These are phyloP conservation scores for Homarus gammarus DNA, from an alignment of 2,888 invertebrate genomes.

Conservation along the genomic window DNA sequence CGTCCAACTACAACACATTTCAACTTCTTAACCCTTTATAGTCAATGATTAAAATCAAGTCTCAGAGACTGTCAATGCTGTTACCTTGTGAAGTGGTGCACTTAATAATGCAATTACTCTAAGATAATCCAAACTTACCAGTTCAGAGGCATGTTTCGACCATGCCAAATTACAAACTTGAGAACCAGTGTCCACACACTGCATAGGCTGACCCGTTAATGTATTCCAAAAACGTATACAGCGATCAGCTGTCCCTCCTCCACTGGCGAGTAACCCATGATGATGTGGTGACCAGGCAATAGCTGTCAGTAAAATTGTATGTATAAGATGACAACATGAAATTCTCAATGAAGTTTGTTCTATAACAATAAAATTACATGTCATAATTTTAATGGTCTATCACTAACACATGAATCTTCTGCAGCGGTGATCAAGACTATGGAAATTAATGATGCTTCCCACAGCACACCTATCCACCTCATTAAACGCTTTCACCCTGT, in stretches of 20 bases:
- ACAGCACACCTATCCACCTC: too few relatives aligned
- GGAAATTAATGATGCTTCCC: too few relatives aligned
- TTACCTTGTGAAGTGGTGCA: too few relatives aligned
- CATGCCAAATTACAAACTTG: conserved; percentile 95
- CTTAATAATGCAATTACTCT: too few relatives aligned
- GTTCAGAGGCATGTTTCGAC: conserved; percentile 98
- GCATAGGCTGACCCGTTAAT: conserved; percentile 97
- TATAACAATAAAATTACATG: too few relatives aligned
- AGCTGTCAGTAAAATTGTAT: conserved; percentile 81
- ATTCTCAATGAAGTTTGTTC: neutral
- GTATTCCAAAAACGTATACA: conserved; percentile 99
- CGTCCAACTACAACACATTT: too few relatives aligned
- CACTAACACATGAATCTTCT: too few relatives aligned
- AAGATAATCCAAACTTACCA: conserved; percentile 83
- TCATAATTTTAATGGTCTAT: too few relatives aligned
- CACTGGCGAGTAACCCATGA: conserved; percentile 96
- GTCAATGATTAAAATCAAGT: too few relatives aligned
- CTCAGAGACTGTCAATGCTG: neutral
- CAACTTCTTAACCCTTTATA: too few relatives aligned
- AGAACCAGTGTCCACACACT: conserved; percentile 93
- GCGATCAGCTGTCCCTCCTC: conserved; percentile 99
- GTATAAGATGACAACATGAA: neutral
- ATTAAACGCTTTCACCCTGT: too few relatives aligned
- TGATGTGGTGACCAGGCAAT: conserved; percentile 99
- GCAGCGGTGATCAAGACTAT: too few relatives aligned